Evolutionary conservation across 2,888 invertebrate species (phyloP), one percentile per base, ranked within the genome.

Genomic region (Creontiades dilutus): DNA sequence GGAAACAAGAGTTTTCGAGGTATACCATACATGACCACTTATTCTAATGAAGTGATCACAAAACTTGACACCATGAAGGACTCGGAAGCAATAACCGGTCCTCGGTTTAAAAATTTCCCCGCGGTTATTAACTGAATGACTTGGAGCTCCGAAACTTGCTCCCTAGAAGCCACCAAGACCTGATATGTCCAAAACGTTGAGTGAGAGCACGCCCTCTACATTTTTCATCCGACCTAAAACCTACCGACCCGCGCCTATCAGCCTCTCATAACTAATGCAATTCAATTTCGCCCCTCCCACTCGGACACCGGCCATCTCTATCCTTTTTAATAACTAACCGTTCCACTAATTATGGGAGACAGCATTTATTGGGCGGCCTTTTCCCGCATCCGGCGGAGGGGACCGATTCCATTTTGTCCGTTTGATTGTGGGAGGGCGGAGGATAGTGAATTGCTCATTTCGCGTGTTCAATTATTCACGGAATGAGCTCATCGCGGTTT

Each of bases 301-400:
- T 14, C n/a, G 57, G 57, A 11, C 57, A 57, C n/a, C 16, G 57
- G 57, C 57, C 57, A 57, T 57, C 57, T 57, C 57, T 5, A 57
- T 57, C 57, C 57, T 57, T 57, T 57, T 57, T 57, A 57, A 57
- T 57, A 57, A 57, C 57, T 57, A 57, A 57, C 57, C n/a, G 57
- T 57, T 57, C 57, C 57, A 57, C 57, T 57, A 57, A 57, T 57
- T 57, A 57, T 57, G 57, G 57, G 57, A 5, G 57, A 57, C 57
- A 57, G 57, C 57, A n/a, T 57, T 57, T 57, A 57, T 57, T 57
- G 57, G 57, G 19, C 57, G 57, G 57, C 57, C 52, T 14, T 52
- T 16, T 16, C 52, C 52, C 57, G 57, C 16, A 57, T 57, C 16
- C 57, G 57, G n/a, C 57, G 57, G 7, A 57, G 57, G 57, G 57